Evolutionary conservation across 1,140 invertebrate genomes (phyloP).

Genomic region (Metopolophium dirhodum): DNA sequence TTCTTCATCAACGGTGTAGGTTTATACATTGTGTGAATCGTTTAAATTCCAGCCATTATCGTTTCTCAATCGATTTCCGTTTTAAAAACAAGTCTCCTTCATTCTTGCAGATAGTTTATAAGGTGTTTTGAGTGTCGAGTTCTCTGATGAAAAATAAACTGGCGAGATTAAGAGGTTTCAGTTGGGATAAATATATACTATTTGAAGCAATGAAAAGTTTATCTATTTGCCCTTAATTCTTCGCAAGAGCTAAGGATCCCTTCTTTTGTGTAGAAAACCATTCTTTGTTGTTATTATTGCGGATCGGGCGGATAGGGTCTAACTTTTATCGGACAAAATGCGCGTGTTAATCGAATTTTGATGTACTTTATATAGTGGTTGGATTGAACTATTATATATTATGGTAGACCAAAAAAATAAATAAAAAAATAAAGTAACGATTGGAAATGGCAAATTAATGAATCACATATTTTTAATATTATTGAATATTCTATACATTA

Average conservation of each 20-base stretch:
- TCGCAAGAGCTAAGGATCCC: neutral
- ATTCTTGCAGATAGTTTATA: slow-evolving; percentile 37
- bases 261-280: slow-evolving; percentile 42
- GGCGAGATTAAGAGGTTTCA: slow-evolving; percentile 40
- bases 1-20: neutral
- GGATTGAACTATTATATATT: neutral
- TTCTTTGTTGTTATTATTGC: slow-evolving; percentile 36
- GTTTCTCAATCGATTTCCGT: slow-evolving; percentile 33
- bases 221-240: slow-evolving; percentile 48
- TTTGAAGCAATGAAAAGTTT: slow-evolving; percentile 44
- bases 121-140: slow-evolving; percentile 20
- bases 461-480: neutral
- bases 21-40: neutral
- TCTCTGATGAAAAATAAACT: slow-evolving; percentile 48
- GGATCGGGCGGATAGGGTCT: neutral
- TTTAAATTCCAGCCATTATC: slow-evolving; percentile 30
- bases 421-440: neutral
- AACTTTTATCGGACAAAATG: slow-evolving; percentile 48
- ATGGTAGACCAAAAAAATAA: neutral
- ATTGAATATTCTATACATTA: neutral
- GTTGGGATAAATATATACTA: slow-evolving; percentile 21
- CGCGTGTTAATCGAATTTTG: slow-evolving; percentile 54
- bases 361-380: slow-evolving; percentile 41
- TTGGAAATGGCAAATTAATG: slow-evolving; percentile 13
- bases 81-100: slow-evolving; percentile 33